Conservation (phyloP, 2,797 vertebrate genomes). For the Hylomyscus alleni region DNA sequence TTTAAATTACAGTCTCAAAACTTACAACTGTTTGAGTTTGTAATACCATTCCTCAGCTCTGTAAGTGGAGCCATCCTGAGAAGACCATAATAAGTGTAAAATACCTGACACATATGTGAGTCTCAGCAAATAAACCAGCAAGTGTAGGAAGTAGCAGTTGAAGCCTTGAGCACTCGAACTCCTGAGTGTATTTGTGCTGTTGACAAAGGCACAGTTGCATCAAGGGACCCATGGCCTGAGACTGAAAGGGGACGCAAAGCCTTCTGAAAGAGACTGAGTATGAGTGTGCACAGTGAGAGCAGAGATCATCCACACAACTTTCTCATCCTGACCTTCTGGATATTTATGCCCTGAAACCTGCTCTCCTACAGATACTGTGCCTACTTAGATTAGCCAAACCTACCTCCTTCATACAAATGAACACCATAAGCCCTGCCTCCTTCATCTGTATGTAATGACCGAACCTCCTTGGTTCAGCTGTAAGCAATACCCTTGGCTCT, state of each 20-base stretch:
- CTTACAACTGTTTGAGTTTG: slow-evolving; percentile 8
- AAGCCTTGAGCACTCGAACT: neutral
- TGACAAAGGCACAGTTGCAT: neutral
- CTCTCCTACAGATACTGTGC: neutral
- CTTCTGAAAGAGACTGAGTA: neutral
- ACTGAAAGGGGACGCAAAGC: neutral
- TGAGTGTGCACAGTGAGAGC: neutral
- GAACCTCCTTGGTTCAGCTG: neutral
- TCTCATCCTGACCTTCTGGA: neutral
- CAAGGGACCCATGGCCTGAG: neutral
- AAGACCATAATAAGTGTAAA: neutral
- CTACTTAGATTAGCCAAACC: neutral
- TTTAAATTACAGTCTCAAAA: neutral
- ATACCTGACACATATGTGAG: neutral
- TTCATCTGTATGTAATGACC: neutral
- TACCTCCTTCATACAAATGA: neutral
- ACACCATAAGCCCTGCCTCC: neutral
- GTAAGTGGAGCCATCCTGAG: neutral
- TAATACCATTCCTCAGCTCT: neutral
- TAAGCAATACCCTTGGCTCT: neutral
- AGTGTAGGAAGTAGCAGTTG: neutral
- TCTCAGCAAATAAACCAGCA: neutral
- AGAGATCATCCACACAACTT: neutral
- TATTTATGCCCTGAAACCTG: neutral
- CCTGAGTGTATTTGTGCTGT: neutral